A percentile compares a stretch with the other conserved stretches of the same genome.
phyloP scores from a whole-genome alignment of 2,797 vertebrate species.

The Melanotaenia pygmaea region DNA sequence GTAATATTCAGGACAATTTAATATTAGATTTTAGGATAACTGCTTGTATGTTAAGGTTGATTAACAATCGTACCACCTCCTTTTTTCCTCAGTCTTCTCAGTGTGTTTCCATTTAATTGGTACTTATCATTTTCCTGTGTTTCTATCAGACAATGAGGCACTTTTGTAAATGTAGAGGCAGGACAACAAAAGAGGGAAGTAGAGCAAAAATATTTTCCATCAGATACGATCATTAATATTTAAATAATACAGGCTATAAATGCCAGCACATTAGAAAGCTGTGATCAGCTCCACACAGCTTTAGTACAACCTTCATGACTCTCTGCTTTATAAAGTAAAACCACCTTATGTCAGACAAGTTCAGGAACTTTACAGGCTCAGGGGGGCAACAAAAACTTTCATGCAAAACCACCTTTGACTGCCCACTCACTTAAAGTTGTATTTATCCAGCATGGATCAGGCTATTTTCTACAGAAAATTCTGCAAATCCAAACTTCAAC shows the following conservation, averaged over 20 bases:
- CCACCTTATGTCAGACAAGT: slow-evolving; percentile 45
- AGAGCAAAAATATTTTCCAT: slow-evolving; percentile 19
- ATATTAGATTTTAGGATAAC: background rate
- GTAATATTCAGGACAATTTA: too few relatives aligned
- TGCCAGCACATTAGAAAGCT: slow-evolving; percentile 42
- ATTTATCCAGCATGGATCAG: slow-evolving; percentile 76
- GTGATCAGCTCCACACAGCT: slow-evolving; percentile 23
- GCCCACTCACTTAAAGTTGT: slow-evolving; percentile 66
- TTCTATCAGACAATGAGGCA: background rate
- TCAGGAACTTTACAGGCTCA: slow-evolving; percentile 58
- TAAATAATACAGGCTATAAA: slow-evolving; percentile 38
- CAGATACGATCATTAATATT: slow-evolving; percentile 35
- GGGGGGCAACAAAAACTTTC: slow-evolving; percentile 72
- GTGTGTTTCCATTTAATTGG: background rate
- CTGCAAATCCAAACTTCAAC: slow-evolving; percentile 72
- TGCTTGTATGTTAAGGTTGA: background rate
- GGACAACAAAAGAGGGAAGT: background rate
- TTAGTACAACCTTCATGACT: slow-evolving; percentile 28
- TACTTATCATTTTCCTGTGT: background rate
- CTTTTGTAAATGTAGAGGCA: background rate
- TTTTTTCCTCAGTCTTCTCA: background rate
- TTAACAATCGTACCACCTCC: background rate
- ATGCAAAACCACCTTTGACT: slow-evolving; percentile 70
- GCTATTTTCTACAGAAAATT: slow-evolving; percentile 69
- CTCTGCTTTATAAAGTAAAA: slow-evolving; percentile 38